A percentile compares a stretch with the other conserved stretches of the same genome.
Conservation (phyloP, 2,888 invertebrate genomes). For the Periphyllus acericola region DNA sequence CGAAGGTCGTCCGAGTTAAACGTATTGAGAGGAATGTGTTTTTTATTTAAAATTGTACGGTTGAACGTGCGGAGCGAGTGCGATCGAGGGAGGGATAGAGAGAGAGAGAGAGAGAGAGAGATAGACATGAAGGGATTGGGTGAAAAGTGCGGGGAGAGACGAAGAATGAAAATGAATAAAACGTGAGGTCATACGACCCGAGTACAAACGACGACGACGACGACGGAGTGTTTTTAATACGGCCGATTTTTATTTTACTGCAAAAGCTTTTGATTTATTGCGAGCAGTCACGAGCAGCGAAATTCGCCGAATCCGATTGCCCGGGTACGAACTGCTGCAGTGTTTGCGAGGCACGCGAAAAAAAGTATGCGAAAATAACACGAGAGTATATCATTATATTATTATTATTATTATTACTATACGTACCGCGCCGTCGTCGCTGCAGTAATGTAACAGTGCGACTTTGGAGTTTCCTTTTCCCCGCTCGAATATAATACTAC, state of each 20-base stretch:
- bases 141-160: not conserved
- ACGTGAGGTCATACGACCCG: conserved; percentile 16
- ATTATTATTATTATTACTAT: too few species aligned
- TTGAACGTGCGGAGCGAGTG: not conserved
- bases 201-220: not conserved
- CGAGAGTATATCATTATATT: not conserved
- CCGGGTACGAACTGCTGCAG: not conserved
- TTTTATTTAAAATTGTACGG: conserved; percentile 25
- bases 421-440: too few species aligned
- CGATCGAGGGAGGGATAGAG: not conserved
- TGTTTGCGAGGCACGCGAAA: conserved; percentile 22
- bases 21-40: conserved; percentile 11
- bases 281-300: conserved; percentile 38
- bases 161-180: conserved; percentile 10
- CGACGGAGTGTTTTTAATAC: conserved; percentile 26
- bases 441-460: too few species aligned
- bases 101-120: not conserved
- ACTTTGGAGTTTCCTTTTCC: not conserved
- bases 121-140: not conserved
- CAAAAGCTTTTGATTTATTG: conserved; percentile 44
- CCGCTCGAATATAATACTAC: not conserved
- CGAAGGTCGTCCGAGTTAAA: conserved; percentile 6
- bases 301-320: conserved; percentile 34
- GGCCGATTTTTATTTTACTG: conserved; percentile 14
- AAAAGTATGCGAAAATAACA: conserved; percentile 1